Evolutionary conservation across 2,797 vertebrate species (phyloP).

Genomic region (Phyllotis vaccarum): DNA sequence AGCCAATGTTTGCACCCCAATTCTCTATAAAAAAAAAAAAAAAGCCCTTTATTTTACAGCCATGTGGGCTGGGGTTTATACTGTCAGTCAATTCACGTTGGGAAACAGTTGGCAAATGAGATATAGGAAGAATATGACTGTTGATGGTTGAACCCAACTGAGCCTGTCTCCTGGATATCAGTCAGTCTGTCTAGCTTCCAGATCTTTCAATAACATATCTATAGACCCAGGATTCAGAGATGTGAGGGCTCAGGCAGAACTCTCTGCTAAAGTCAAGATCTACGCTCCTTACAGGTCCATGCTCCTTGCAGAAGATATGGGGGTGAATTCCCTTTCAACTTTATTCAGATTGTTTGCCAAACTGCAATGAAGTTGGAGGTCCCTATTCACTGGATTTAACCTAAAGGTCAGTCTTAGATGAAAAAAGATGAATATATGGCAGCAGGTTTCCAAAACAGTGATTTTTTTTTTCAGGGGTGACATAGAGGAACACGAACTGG

Average conservation of each 20-base stretch:
- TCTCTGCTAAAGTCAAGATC: background rate
- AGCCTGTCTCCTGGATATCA: background rate
- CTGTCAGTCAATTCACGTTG: background rate
- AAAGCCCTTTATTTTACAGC: background rate
- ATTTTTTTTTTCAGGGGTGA: background rate
- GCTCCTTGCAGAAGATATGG: background rate
- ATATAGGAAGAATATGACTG: background rate
- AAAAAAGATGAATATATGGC: background rate
- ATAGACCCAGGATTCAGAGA: background rate
- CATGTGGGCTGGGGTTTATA: background rate
- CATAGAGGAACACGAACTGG: background rate
- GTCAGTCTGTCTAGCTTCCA: background rate
- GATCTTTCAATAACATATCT: background rate
- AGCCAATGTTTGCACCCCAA: background rate
- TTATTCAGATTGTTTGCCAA: background rate
- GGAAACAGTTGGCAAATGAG: background rate
- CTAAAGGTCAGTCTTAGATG: background rate
- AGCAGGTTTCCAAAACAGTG: background rate
- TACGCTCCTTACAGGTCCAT: too few species aligned
- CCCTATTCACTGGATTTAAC: background rate
- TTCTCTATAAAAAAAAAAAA: background rate
- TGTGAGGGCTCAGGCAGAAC: background rate
- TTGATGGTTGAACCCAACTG: background rate
- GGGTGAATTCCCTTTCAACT: background rate
- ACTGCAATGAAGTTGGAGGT: background rate